Base-by-base conservation (phyloP, 2,888 invertebrate species). In the Watsonalla cultraria region DNA sequence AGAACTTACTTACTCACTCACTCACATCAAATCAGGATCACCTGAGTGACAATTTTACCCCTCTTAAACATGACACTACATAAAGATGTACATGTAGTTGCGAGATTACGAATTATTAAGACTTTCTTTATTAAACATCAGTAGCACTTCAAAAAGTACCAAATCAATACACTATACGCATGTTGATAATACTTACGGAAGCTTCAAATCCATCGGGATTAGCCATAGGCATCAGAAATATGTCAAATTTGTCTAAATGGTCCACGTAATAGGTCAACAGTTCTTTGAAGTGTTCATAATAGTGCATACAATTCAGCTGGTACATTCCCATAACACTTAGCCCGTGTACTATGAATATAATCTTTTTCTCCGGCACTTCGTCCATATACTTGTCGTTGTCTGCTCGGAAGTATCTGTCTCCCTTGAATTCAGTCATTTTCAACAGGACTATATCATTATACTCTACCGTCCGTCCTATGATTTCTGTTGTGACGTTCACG, bases 331-430 rank as follows among this genome's bases (percentile, higher is more conserved):
- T 81, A 0, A 76, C 70, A 46, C 70, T 75, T 0, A 90, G 74
- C 2, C 77, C 86, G 52, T 89, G 89, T 0, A 88, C 88, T 52
- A 90, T 86, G 14, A 89, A 82, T 45, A 90, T 61, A 2, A 87
- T 82, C 62, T 83, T 85, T 64, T 86, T 88, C 33, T 82, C 78
- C 0, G 76, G 71, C 0, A 57, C 58, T 14, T 84, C 82, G 7
- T 84, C 80, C 0, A 68, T 66, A 57, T 78, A 86, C 64, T 82
- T 85, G 34, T 62, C 66, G 0, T 80, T 74, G 4, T 65, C 66
- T 0, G 74, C 66, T 57, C 84, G 70, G 37, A 80, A 80, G 14
- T 59, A 64, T 55, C 52, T 64, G 5, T 59, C 55, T 0, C 47
- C 52, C 6, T 60, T 65, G 5, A 42, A 47, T 60, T 70, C 59